Percentiles rank a stretch among this genome's conserved stretches.
phyloP scores from a whole-genome alignment of 1,140 invertebrate genomes.

The Eciton burchellii region DNA sequence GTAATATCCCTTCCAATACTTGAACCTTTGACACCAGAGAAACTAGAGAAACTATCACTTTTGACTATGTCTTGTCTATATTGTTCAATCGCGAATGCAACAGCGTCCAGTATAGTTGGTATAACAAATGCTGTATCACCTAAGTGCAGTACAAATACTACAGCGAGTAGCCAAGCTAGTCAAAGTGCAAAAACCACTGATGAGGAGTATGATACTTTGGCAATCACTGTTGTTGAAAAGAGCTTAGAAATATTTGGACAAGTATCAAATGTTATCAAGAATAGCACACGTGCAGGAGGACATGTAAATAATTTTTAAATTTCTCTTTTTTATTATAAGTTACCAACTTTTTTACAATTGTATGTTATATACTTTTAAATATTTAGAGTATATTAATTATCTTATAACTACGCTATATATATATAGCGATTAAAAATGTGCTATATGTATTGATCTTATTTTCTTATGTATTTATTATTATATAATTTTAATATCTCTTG shows the following conservation, averaged over 20 bases:
- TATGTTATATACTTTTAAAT: constrained; percentile 13
- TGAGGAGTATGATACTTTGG: constrained; percentile 89
- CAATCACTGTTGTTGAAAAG: constrained; percentile 90
- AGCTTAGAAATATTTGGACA: constrained; percentile 93
- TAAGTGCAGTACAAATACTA: constrained; percentile 85
- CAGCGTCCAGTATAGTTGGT: constrained; percentile 89
- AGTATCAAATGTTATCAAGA: constrained; percentile 92
- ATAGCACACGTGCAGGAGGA: constrained; percentile 94
- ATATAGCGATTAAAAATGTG: background rate
- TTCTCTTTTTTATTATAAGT: constrained; percentile 15
- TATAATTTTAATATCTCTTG: constrained; percentile 49
- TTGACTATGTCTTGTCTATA: constrained; percentile 93
- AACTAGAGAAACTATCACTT: constrained; percentile 92
- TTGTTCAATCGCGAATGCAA: constrained; percentile 90
- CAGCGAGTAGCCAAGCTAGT: constrained; percentile 79
- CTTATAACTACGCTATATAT: background rate
- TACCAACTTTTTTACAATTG: constrained; percentile 29
- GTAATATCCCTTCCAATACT: constrained; percentile 94
- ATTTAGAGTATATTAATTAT: background rate
- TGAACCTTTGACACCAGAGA: constrained; percentile 93
- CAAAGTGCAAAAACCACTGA: constrained; percentile 87
- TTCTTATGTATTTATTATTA: background rate
- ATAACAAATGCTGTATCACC: constrained; percentile 88
- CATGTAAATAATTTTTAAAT: constrained; percentile 88
- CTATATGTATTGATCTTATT: background rate